Evolutionary conservation across 2,888 invertebrate genomes (phyloP).

Genomic region (Drosophila birchii): DNA sequence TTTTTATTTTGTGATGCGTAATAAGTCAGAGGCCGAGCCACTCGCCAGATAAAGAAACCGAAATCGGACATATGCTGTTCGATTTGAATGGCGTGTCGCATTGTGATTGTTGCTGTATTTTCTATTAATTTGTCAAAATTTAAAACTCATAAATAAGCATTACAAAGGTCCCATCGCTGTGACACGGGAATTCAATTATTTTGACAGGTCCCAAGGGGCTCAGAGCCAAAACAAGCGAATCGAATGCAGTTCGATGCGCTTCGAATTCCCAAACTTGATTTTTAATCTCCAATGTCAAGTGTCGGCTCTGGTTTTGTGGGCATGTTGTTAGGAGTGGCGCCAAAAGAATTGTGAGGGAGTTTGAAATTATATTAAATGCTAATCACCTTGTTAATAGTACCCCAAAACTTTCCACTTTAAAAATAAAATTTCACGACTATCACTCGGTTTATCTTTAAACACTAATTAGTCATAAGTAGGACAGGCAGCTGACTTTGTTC

Average conservation of each 20-base stretch:
- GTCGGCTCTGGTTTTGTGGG: constrained; percentile 38
- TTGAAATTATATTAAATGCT: background rate
- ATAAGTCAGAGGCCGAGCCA: constrained; percentile 36
- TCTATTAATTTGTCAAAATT: constrained; percentile 75
- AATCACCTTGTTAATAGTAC: background rate
- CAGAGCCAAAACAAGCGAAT: constrained; percentile 56
- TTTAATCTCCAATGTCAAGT: constrained; percentile 53
- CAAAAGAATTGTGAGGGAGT: background rate
- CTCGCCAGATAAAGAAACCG: constrained; percentile 8
- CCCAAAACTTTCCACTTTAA: background rate
- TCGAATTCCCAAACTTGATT: constrained; percentile 8
- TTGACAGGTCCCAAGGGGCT: constrained; percentile 60
- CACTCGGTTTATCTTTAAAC: constrained; percentile 26
- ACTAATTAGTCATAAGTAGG: constrained; percentile 57
- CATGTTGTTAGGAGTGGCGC: constrained; percentile 34
- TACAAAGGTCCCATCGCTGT: constrained; percentile 40
- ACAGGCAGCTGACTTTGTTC: constrained; percentile 54
- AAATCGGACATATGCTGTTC: constrained; percentile 45
- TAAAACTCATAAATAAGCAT: constrained; percentile 67
- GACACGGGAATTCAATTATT: constrained; percentile 57
- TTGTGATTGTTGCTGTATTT: constrained; percentile 46
- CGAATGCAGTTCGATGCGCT: constrained; percentile 66
- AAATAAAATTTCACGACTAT: constrained; percentile 1
- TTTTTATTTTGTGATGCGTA: constrained; percentile 45
- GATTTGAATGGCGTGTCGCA: constrained; percentile 56